Base-by-base conservation (phyloP, 2,888 invertebrate genomes). In the Folsomia manolachei region DNA sequence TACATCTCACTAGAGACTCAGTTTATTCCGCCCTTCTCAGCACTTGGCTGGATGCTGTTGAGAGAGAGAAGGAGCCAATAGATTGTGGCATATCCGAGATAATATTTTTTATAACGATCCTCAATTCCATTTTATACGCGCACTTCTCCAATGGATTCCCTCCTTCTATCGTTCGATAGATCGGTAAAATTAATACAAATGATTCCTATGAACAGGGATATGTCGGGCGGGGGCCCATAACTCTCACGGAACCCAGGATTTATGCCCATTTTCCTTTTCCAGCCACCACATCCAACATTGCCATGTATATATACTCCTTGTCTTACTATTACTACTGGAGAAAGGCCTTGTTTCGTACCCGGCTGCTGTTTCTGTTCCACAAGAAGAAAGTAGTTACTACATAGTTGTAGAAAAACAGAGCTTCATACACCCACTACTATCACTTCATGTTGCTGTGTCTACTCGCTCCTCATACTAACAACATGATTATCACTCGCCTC, bases 111-210 rank as follows among this genome's bases (percentile, higher is more conserved):
- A 72, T 75, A 76, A 78, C 75, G 76, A 78, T 72, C 70, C 72
- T 74, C 71, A 27, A 69, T 64, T 66, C 69, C 69, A 68, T 70
- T 67, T 72, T 68, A 70, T 72, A 64, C 64, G 23, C 23, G 60
- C 70, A 66, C 52, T 53, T 61, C 70, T 71, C 73, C 75, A 75
- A 75, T 75, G 71, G 75, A 75, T 75, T 75, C 73, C 39, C 70
- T 21, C 63, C 62, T 65, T 66, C 76, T 73, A 75, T 76, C 73
- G 69, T 68, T 75, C 71, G 75, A 75, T 79, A 74, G 77, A 79
- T 79, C 77, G 76, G 76, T 75, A 76, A 79, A 79, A 79, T 79
- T 79, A 79, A 79, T 78, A 79, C 79, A 79, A 79, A 79, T 79
- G 77, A 76, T 79, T 78, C 76, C 75, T 75, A 77, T 76, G 78